phyloP scores from a whole-genome alignment of 2,888 invertebrate genomes.

The Luperina nickerlii region DNA sequence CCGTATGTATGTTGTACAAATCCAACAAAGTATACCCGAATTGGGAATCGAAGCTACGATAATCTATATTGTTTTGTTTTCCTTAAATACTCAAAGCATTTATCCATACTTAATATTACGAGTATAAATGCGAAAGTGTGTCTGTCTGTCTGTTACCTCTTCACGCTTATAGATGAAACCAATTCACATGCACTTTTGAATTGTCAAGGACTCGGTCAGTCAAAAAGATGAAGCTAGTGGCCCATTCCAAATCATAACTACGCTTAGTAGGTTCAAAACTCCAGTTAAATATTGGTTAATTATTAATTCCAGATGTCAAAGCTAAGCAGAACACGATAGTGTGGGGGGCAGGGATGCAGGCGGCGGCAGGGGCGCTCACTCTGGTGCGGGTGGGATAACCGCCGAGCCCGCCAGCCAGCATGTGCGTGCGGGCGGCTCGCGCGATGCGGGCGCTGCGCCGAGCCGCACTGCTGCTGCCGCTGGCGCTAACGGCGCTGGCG shows the following conservation, averaged over 20 bases:
- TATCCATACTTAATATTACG: too few species aligned
- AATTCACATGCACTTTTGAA: not conserved
- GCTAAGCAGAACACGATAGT: slow-evolving; percentile 47
- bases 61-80: not conserved
- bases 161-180: not conserved
- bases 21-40: not conserved
- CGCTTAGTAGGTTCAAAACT: not conserved
- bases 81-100: not conserved
- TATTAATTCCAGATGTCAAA: slow-evolving; percentile 62
- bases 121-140: too few species aligned
- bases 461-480: slow-evolving; percentile 86
- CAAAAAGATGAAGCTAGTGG: not conserved
- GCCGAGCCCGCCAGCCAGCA: slow-evolving; percentile 58
- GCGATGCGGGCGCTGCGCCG: slow-evolving; percentile 85
- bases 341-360: slow-evolving; percentile 59
- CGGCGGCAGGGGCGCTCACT: slow-evolving; percentile 43
- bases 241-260: not conserved
- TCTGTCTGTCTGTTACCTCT: too few species aligned
- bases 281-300: not conserved
- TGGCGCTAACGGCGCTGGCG: slow-evolving; percentile 88
- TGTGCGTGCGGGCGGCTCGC: slow-evolving; percentile 86
- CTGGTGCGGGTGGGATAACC: slow-evolving; percentile 63
- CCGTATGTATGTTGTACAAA: not conserved
- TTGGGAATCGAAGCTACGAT: not conserved
- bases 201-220: not conserved